A percentile compares a stretch with the other conserved stretches of the same genome.
phyloP scores from a whole-genome alignment of 2,113 vertebrate species.

The Brienomyrus longianalis region DNA sequence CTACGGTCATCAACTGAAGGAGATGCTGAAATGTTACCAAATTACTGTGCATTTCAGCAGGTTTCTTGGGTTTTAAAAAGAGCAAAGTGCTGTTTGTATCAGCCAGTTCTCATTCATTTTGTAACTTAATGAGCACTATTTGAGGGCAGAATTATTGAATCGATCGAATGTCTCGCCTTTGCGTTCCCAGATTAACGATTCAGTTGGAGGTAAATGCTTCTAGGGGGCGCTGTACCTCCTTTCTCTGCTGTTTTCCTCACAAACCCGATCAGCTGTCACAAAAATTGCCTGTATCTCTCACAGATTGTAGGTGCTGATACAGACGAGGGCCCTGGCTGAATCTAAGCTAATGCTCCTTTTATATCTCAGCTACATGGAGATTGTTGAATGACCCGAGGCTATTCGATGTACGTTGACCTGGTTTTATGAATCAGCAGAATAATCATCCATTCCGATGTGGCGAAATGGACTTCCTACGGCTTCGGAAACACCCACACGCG shows the following conservation, averaged over 20 bases:
- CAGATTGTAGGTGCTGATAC: constrained; percentile 22
- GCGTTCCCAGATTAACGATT: background rate
- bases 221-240: background rate
- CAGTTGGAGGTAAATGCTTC: background rate
- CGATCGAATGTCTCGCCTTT: background rate
- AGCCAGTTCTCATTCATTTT: background rate
- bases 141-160: background rate
- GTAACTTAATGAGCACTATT: background rate
- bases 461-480: background rate
- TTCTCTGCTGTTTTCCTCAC: constrained; percentile 11
- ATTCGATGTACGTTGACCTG: background rate
- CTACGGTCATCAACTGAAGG: background rate
- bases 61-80: background rate
- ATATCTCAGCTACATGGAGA: background rate
- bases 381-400: background rate
- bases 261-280: constrained; percentile 22
- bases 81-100: background rate
- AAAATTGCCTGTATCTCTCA: constrained; percentile 25
- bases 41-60: background rate
- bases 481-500: background rate
- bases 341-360: background rate
- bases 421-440: background rate
- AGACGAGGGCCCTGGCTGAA: background rate
- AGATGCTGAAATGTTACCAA: background rate
- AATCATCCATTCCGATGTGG: background rate